A percentile compares a stretch with the other conserved stretches of the same genome.
Evolutionary conservation across 2,888 invertebrate species (phyloP).

Genomic region (Neelides folsomi): DNA sequence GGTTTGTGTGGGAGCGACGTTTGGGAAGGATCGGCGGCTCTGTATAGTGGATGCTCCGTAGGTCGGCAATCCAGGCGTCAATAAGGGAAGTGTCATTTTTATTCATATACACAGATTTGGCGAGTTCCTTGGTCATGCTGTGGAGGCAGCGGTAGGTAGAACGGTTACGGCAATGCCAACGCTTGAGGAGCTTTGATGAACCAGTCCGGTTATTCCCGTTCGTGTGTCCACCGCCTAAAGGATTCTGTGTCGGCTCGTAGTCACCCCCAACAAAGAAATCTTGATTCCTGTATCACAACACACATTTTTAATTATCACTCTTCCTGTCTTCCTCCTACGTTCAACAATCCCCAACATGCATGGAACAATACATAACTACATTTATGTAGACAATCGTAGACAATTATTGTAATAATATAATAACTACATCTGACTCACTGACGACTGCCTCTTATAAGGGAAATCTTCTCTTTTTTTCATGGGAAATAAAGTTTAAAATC

Average conservation of each 20-base stretch:
- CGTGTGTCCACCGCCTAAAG: background rate
- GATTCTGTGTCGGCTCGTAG: conserved; percentile 4
- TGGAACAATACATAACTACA: too few relatives aligned
- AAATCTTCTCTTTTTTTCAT: too few relatives aligned
- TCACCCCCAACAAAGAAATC: conserved; percentile 23
- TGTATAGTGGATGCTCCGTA: conserved; percentile 33
- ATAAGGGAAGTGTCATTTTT: conserved; percentile 30
- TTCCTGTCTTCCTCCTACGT: too few relatives aligned
- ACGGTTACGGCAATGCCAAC: conserved; percentile 34
- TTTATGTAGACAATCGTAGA: too few relatives aligned
- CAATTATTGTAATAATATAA: too few relatives aligned
- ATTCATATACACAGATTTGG: conserved; percentile 30
- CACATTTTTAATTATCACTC: too few relatives aligned
- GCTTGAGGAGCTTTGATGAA: conserved; percentile 31
- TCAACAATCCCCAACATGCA: too few relatives aligned
- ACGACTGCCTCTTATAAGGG: too few relatives aligned
- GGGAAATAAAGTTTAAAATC: too few relatives aligned
- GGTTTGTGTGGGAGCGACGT: conserved; percentile 32
- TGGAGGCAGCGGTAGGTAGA: conserved; percentile 33
- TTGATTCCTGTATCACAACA: conserved; percentile 19
- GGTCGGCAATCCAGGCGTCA: conserved; percentile 34
- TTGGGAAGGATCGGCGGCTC: conserved; percentile 35
- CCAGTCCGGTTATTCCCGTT: conserved; percentile 9
- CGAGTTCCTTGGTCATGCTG: conserved; percentile 32
- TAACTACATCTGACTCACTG: too few relatives aligned